Conservation (phyloP, 2,888 invertebrate genomes). For the Hypena proboscidalis region DNA sequence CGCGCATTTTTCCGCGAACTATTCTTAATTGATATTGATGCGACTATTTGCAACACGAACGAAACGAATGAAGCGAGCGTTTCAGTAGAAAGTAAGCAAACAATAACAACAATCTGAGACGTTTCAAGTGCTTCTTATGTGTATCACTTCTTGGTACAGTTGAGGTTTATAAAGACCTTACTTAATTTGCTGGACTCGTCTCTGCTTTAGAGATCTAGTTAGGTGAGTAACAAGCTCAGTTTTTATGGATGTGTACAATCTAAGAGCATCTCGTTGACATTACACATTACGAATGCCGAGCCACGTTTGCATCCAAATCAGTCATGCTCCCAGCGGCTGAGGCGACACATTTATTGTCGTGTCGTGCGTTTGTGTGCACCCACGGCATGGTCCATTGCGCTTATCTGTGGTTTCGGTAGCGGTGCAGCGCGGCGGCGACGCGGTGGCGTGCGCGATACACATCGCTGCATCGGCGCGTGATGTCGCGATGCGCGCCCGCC, state of each 20-base stretch:
- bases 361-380: slow-evolving; percentile 65
- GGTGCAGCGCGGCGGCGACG: slow-evolving; percentile 40
- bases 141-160: no score
- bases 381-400: slow-evolving; percentile 47
- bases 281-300: slow-evolving; percentile 36
- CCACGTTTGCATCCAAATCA: slow-evolving; percentile 40
- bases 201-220: slow-evolving; percentile 4
- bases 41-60: slow-evolving; percentile 13
- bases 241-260: slow-evolving; percentile 32
- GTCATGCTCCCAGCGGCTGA: slow-evolving; percentile 47
- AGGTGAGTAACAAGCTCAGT: slow-evolving; percentile 10
- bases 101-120: not conserved
- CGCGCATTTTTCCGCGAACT: slow-evolving; percentile 30
- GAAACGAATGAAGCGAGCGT: slow-evolving; percentile 10
- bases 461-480: slow-evolving; percentile 77
- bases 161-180: no score
- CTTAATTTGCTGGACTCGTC: no score
- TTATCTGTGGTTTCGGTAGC: slow-evolving; percentile 62
- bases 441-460: no score
- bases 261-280: slow-evolving; percentile 22
- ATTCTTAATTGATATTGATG: slow-evolving; percentile 31
- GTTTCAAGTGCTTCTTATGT: no score
- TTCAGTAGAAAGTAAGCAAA: slow-evolving; percentile 12
- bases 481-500: slow-evolving; percentile 65
- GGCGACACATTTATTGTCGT: slow-evolving; percentile 73